phyloP scores from a whole-genome alignment of 2,888 invertebrate species.

The Diplolepis rosae region DNA sequence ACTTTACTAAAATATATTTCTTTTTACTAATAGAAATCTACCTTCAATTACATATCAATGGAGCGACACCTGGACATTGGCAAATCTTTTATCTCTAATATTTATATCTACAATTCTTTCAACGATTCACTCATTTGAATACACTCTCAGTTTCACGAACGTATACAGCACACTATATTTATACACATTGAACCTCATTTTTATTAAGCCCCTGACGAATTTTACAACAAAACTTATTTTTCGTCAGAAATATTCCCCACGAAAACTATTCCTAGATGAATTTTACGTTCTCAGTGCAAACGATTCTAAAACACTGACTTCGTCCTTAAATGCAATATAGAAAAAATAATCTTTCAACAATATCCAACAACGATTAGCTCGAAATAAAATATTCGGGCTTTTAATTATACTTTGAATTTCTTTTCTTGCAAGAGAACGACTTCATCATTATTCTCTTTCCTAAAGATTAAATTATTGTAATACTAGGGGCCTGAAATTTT shows the following conservation, averaged over 20 bases:
- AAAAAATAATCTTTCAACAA: slow-evolving; percentile 15
- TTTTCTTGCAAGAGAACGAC: not conserved
- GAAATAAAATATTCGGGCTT: not conserved
- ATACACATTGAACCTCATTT: slow-evolving; percentile 1
- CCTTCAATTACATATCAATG: not conserved
- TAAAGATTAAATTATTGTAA: not conserved
- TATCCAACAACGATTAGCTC: slow-evolving; percentile 9
- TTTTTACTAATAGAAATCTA: slow-evolving; percentile 13
- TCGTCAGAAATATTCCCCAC: not conserved
- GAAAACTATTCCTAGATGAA: not conserved
- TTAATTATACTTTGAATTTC: not conserved
- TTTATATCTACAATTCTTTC: not conserved
- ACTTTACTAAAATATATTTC: slow-evolving; percentile 22
- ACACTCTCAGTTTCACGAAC: not conserved
- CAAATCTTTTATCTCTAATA: slow-evolving; percentile 15
- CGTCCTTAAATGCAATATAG: not conserved
- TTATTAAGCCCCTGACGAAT: not conserved
- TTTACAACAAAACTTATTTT: not conserved
- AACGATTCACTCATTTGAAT: not conserved
- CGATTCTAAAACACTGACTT: not conserved
- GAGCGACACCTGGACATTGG: slow-evolving; percentile 28
- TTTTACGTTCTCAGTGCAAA: not conserved
- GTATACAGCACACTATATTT: slow-evolving; percentile 1
- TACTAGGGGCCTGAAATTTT: not conserved
- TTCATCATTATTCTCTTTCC: not conserved